Conservation (phyloP, 2,113 vertebrate species). For the Calidris pygmaea region DNA sequence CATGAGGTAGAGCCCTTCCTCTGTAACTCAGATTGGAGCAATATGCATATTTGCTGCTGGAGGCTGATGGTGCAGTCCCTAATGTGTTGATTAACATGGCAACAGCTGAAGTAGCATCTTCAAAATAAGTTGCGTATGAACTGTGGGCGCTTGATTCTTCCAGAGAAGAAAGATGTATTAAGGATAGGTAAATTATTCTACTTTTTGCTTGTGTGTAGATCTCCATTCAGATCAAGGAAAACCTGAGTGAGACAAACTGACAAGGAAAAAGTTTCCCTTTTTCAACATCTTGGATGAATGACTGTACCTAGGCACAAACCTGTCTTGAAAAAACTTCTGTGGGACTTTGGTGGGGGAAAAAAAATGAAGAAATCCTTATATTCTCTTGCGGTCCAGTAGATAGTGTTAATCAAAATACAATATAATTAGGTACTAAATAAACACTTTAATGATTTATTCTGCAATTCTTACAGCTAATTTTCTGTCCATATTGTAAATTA, state of each 20-base stretch:
- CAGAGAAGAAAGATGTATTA: neutral
- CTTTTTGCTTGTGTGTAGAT: neutral
- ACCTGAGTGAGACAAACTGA: neutral
- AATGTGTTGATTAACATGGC: neutral
- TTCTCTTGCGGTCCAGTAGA: neutral
- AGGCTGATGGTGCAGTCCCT: neutral
- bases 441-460: conserved; percentile 48
- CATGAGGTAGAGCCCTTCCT: neutral
- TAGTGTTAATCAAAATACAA: conserved; percentile 23
- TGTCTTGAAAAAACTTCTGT: neutral
- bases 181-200: neutral
- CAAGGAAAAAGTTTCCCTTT: neutral
- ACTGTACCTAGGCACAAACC: neutral
- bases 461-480: conserved; percentile 23
- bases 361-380: neutral
- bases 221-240: neutral
- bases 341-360: neutral
- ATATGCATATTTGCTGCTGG: neutral
- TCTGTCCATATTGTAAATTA: conserved; percentile 36
- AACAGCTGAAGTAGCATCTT: neutral
- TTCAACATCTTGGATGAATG: neutral
- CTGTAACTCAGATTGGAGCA: neutral
- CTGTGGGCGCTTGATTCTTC: neutral
- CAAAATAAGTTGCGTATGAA: neutral
- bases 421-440: conserved; percentile 36